Evolutionary conservation across 2,797 vertebrate genomes (phyloP), one percentile per base, ranked within the genome.

Genomic region (Amblyraja radiata): DNA sequence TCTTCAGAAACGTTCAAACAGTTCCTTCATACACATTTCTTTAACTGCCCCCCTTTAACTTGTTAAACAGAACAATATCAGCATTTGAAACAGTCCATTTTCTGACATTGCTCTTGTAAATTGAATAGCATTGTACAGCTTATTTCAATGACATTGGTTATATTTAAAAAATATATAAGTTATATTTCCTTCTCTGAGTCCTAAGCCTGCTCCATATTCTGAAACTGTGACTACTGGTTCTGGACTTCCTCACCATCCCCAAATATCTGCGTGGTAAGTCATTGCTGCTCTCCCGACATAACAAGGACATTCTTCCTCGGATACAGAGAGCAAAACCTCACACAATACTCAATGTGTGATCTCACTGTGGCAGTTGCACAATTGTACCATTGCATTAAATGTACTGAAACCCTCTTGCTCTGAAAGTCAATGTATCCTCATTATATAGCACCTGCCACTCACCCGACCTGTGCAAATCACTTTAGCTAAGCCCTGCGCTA

Each of bases 41-140:
- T 78, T 78, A 78, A 54, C 18, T 23, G 39, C 18, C 80, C 18
- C 23, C 39, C 4, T 68, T 90, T 73, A 73, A 21, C 88, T 90
- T 39, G 18, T 90, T 54, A 86, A 61, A 88, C 28, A 39, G 65
- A 73, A 46, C 32, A 90, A 73, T 73, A 71, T 90, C n/a, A 90
- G 58, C 32, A 71, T 32, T 73, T 90, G 65, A 90, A 73, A 71
- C 39, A 14, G 88, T 90, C 11, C 36, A 71, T 90, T 71, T 68
- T 90, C 39, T 90, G 88, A 90, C 68, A 73, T 90, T 36, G 65
- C 88, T 73, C 88, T 73, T 73, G 65, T 90, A 90, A 90, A 90
- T 90, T 71, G 86, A 90, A 90, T 25, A 90, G 61, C 32, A 63
- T 32, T 90, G 54, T 61, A 65, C 71, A 39, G 61, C 9, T 90